phyloP scores from a whole-genome alignment of 2,113 vertebrate species.

The Plecotus auritus region DNA sequence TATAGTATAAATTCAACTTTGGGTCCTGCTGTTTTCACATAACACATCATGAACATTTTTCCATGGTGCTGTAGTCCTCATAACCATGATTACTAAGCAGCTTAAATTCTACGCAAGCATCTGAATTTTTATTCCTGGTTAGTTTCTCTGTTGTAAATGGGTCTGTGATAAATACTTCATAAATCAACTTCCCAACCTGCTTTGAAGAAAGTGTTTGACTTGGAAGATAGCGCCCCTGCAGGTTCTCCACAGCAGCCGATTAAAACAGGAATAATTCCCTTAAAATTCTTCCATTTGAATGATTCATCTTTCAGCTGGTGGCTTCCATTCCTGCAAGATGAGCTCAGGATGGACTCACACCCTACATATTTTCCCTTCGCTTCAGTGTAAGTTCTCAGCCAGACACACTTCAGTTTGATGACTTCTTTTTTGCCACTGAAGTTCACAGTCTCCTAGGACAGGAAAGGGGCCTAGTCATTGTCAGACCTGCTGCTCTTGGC shows the following conservation, averaged over 20 bases:
- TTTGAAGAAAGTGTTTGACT: neutral
- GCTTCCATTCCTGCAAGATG: neutral
- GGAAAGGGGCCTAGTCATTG: neutral
- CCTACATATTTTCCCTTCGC: neutral
- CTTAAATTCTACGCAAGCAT: neutral
- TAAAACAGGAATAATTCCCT: neutral
- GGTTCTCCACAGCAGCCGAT: neutral
- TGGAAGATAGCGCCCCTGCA: neutral
- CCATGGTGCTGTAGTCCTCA: neutral
- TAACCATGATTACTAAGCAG: neutral
- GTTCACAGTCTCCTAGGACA: neutral
- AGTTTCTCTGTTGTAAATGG: neutral
- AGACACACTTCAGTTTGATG: neutral
- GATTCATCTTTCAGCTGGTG: neutral
- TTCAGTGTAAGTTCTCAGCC: neutral
- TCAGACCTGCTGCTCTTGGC: neutral
- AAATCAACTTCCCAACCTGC: neutral
- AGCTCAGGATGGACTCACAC: neutral
- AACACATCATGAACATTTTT: neutral
- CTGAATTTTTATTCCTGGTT: neutral
- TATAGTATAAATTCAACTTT: neutral
- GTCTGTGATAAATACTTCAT: neutral
- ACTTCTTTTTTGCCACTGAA: neutral
- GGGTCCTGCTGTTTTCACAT: neutral
- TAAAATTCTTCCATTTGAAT: neutral